Evolutionary conservation across 1,140 invertebrate species (phyloP).

Genomic region (Drosophila ogumai): DNA sequence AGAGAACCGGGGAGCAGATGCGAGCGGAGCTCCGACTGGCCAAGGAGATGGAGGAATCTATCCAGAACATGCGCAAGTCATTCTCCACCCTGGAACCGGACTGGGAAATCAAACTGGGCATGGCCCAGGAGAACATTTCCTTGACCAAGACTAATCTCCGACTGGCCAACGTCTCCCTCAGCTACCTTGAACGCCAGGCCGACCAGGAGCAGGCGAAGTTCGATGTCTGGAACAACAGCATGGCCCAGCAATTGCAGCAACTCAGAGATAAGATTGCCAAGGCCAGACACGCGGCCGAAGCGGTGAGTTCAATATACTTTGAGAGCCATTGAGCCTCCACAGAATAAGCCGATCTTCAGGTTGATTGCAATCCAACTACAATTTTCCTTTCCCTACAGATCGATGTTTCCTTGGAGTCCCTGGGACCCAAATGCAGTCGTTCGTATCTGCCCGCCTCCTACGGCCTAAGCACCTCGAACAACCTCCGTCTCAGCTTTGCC

Average conservation of each 20-base stretch:
- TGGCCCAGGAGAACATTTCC: constrained; percentile 83
- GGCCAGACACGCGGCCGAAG: constrained; percentile 92
- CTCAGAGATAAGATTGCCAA: constrained; percentile 91
- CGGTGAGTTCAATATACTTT: constrained; percentile 86
- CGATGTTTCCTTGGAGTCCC: constrained; percentile 90
- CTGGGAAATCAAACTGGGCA: constrained; percentile 86
- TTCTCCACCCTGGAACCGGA: constrained; percentile 86
- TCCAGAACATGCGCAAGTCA: constrained; percentile 86
- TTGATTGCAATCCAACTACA: not conserved
- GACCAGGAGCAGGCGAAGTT: constrained; percentile 87
- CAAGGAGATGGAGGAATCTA: constrained; percentile 85
- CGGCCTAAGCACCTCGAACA: constrained; percentile 89
- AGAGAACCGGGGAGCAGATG: constrained; percentile 85
- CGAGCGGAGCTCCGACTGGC: constrained; percentile 86
- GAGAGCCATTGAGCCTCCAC: not conserved
- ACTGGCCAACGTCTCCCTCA: constrained; percentile 85
- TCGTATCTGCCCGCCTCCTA: constrained; percentile 88
- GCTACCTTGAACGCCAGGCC: constrained; percentile 85
- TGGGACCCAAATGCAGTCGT: constrained; percentile 89
- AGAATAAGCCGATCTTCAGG: too few species aligned
- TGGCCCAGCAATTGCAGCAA: constrained; percentile 88
- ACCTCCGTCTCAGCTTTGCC: constrained; percentile 89
- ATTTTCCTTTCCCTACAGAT: constrained; percentile 87
- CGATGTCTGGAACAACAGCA: constrained; percentile 87
- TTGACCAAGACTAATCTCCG: constrained; percentile 77